phyloP scores from a whole-genome alignment of 2,888 invertebrate species.

The Phyllotreta cruciferae region DNA sequence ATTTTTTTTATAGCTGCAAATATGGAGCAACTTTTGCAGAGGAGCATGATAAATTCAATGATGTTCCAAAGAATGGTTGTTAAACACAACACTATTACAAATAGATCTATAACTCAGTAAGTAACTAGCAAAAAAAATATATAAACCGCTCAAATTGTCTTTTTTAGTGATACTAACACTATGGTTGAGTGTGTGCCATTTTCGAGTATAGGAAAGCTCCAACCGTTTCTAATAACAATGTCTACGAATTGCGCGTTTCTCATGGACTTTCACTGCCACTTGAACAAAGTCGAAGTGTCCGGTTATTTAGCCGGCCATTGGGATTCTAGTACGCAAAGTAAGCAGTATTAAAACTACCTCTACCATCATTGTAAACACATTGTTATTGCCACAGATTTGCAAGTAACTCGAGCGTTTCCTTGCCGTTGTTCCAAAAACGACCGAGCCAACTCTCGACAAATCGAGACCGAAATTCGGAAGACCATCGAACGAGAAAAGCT shows the following conservation, averaged over 20 bases:
- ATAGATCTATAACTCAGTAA: constrained; percentile 79
- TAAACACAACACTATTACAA: constrained; percentile 77
- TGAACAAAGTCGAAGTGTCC: constrained; percentile 92
- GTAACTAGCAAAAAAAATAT: constrained; percentile 46
- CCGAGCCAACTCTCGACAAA: constrained; percentile 74
- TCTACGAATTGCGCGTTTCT: constrained; percentile 86
- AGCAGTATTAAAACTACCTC: constrained; percentile 57
- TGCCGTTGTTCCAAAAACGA: constrained; percentile 84
- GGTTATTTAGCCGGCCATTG: constrained; percentile 96
- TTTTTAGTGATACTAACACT: constrained; percentile 84
- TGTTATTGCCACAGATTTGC: constrained; percentile 70
- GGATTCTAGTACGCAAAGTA: constrained; percentile 94
- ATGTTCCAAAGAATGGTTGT: constrained; percentile 71
- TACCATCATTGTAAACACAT: constrained; percentile 12
- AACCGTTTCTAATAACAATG: constrained; percentile 89
- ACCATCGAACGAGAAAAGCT: constrained; percentile 83
- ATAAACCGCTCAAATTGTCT: not conserved
- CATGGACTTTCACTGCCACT: constrained; percentile 92
- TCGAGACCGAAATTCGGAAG: constrained; percentile 83
- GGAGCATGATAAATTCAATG: constrained; percentile 47
- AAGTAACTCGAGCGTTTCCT: constrained; percentile 88
- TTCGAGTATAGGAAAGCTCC: constrained; percentile 85
- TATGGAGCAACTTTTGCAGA: constrained; percentile 46
- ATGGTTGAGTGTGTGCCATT: constrained; percentile 90
- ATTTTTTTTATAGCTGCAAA: constrained; percentile 38